A percentile compares a stretch with the other conserved stretches of the same genome.
Conservation (phyloP, 1,140 invertebrate species). For the Drosophila cardini region DNA sequence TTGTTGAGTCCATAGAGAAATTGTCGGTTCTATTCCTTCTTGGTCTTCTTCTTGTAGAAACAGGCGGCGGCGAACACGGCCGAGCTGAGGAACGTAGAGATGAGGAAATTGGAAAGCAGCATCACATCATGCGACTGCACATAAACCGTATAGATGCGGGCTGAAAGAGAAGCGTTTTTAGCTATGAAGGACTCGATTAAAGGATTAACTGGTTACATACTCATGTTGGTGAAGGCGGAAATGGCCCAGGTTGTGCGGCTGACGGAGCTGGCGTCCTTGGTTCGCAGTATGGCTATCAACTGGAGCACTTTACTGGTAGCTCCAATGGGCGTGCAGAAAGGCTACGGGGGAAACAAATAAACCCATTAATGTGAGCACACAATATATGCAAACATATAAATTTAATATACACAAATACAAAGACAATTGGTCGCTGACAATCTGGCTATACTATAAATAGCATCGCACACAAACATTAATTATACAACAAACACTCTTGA, state of each 20-base stretch:
- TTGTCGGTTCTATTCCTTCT: constrained; percentile 47
- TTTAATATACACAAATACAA: neutral
- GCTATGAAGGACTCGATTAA: neutral
- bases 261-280: constrained; percentile 88
- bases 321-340: constrained; percentile 89
- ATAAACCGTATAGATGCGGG: constrained; percentile 88
- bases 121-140: constrained; percentile 88
- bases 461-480: constrained; percentile 71
- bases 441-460: constrained; percentile 56
- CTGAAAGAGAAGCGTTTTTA: constrained; percentile 83
- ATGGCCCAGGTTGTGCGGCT: constrained; percentile 89
- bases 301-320: constrained; percentile 89
- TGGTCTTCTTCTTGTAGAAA: constrained; percentile 84
- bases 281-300: constrained; percentile 87
- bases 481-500: constrained; percentile 65
- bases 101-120: constrained; percentile 87
- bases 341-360: constrained; percentile 84
- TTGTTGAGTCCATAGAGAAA: neutral
- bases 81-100: constrained; percentile 87
- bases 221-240: constrained; percentile 89
- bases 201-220: constrained; percentile 85
- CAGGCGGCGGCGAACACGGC: constrained; percentile 87
- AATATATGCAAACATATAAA: constrained; percentile 23
- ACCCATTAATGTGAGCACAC: neutral
- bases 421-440: constrained; percentile 37